Percentiles rank a stretch among this genome's conserved stretches.
These are phyloP conservation scores for Crotalus helleri DNA, from an alignment of 2,113 vertebrate species.

Conservation along the genomic window DNA sequence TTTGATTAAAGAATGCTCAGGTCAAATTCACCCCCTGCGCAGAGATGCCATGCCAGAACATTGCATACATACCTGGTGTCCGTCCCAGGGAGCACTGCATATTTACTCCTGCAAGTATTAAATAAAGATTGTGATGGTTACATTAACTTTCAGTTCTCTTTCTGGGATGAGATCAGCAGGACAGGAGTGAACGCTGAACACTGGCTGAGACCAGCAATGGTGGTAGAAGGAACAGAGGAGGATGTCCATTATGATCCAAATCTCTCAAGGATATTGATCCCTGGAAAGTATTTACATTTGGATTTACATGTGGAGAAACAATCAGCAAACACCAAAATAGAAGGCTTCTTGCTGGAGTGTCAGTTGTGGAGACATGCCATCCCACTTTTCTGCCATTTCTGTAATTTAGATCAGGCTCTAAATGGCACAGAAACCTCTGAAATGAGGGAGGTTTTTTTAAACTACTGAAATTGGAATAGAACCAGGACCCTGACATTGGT, in stretches of 20 bases:
- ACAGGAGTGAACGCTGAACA: not conserved
- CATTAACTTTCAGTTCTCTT: not conserved
- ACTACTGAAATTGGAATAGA: not conserved
- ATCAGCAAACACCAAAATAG: not conserved
- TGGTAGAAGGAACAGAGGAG: not conserved
- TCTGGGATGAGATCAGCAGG: not conserved
- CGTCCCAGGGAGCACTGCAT: not conserved
- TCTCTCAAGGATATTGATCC: not conserved
- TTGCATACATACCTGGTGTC: not conserved
- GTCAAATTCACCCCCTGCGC: not conserved
- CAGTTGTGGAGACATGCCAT: not conserved
- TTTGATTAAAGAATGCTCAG: not conserved
- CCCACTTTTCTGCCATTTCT: not conserved
- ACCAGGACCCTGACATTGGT: not conserved
- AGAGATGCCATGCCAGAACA: not conserved
- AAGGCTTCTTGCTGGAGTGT: not conserved
- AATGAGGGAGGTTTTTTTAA: not conserved
- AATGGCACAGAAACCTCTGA: not conserved
- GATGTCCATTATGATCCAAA: not conserved
- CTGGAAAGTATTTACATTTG: not conserved
- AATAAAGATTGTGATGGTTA: not conserved
- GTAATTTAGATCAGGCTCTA: not conserved
- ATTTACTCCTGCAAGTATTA: not conserved
- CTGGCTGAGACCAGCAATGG: not conserved
- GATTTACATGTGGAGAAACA: not conserved